Conservation (phyloP, 2,888 invertebrate genomes). For the Muscina levida region DNA sequence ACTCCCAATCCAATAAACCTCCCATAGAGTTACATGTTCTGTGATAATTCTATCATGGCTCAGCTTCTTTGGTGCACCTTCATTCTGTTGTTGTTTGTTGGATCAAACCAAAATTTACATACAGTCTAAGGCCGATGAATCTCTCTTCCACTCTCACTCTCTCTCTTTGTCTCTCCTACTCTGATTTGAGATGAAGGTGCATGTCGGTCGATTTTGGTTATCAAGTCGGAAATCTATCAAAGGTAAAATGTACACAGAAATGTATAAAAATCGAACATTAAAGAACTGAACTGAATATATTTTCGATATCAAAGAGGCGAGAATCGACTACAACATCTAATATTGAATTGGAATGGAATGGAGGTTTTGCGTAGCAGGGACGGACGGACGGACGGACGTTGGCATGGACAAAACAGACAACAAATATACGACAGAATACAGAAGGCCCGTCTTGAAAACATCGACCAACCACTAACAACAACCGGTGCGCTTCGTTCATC, state of each 20-base stretch:
- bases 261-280: slow-evolving; percentile 66
- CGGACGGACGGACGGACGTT: not conserved
- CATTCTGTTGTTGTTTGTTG: not conserved
- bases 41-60: slow-evolving; percentile 21
- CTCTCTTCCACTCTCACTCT: too few species aligned
- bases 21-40: slow-evolving; percentile 40
- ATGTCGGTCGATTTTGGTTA: slow-evolving; percentile 69
- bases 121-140: slow-evolving; percentile 18
- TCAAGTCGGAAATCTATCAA: slow-evolving; percentile 80
- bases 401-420: slow-evolving; percentile 16
- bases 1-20: slow-evolving; percentile 8
- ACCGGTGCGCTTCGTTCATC: not conserved
- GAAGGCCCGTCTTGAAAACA: not conserved
- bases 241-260: slow-evolving; percentile 69
- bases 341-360: slow-evolving; percentile 18
- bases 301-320: slow-evolving; percentile 36
- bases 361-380: not conserved
- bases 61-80: slow-evolving; percentile 17
- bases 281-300: slow-evolving; percentile 62
- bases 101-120: slow-evolving; percentile 17
- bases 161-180: too few species aligned
- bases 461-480: not conserved
- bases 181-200: not conserved
- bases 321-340: slow-evolving; percentile 5
- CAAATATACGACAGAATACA: slow-evolving; percentile 28